Base-by-base conservation (phyloP, 2,888 invertebrate genomes). In the Allygus modestus region DNA sequence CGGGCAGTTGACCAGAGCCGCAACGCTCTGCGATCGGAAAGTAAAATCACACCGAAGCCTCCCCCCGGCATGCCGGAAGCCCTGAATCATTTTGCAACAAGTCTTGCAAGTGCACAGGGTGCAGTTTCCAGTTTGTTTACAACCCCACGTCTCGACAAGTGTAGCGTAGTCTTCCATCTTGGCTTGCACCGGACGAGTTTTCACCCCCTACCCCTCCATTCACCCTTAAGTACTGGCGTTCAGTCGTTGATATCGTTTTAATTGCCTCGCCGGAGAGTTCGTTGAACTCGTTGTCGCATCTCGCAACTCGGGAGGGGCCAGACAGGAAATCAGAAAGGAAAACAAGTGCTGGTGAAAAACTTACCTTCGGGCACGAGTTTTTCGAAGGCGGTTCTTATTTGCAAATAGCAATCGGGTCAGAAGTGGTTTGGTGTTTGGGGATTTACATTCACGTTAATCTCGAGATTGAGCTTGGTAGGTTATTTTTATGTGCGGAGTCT, bases 231-330 rank as follows among this genome's bases (percentile, higher is more conserved):
- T 77, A 77, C 46, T 46, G 75, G 46, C 75, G 4, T 43, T 46
- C 75, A 51, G 75, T 77, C 46, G 75, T 77, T 77, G 75, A 77
- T 77, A 46, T 77, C 75, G 46, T 46, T 77, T 77, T 77, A 77
- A 77, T 77, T 77, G 75, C 75, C 75, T 46, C 28, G 31, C 54
- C 61, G 4, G 71, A 71, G 51, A 46, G 75, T 77, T 77, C 75
- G 75, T 77, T 77, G 75, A 77, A 77, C 75, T 77, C 28, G 43
- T n/a, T 71, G 65, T 41, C 11, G 73, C 73, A 5, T 58, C 58
- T 58, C 15, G 31, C 65, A 65, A 65, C 28, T 28, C 65, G 7
- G 31, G 65, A 17, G 65, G 65, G 65, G 54, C 20, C 4, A 31
- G 65, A 65, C 65, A 28, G 65, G 65, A 65, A 65, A 65, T 65